These are phyloP conservation scores for Phyllopteryx taeniolatus DNA, from an alignment of 2,113 vertebrate species.

Conservation along the genomic window DNA sequence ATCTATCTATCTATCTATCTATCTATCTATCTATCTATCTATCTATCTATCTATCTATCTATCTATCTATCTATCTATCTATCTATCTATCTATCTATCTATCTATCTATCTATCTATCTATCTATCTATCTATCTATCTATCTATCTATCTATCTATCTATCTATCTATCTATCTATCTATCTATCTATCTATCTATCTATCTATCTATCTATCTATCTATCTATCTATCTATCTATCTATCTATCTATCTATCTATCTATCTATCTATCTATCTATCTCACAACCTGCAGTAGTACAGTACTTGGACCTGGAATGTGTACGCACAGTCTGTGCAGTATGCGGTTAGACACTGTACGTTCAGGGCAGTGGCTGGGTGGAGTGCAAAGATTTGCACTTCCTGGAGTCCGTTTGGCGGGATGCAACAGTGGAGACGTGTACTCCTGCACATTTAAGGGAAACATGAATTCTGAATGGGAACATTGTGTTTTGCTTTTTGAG, in stretches of 20 bases:
- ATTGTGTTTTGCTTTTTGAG: not conserved
- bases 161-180: not conserved
- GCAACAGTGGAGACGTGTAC: not conserved
- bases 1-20: no score
- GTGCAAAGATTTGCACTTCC: not conserved
- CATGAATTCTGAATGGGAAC: not conserved
- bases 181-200: not conserved
- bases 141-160: not conserved
- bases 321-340: not conserved
- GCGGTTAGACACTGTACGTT: not conserved
- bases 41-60: no score
- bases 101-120: not conserved
- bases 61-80: not conserved
- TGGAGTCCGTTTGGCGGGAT: not conserved
- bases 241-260: no score
- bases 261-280: not conserved
- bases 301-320: not conserved
- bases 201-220: not conserved
- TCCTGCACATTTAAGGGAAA: not conserved
- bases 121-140: no score
- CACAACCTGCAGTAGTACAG: not conserved
- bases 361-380: not conserved
- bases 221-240: not conserved
- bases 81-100: not conserved
- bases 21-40: no score